Evolutionary conservation across 2,113 vertebrate species (phyloP).

Genomic region (Mus pahari): DNA sequence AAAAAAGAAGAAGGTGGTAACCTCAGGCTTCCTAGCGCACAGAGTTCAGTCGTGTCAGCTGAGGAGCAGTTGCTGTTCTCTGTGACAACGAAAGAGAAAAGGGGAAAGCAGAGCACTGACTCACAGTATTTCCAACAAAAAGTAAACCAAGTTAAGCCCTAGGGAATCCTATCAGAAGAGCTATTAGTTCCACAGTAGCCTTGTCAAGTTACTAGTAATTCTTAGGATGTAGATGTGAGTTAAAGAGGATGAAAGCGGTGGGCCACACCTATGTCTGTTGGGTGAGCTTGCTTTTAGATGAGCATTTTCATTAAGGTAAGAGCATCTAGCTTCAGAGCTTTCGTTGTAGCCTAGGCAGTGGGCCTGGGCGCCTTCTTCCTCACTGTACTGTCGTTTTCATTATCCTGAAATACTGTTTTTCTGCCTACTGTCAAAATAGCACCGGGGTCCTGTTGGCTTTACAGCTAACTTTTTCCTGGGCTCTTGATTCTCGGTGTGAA

Average conservation of each 20-base stretch:
- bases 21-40: neutral
- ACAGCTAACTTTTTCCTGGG: neutral
- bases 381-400: neutral
- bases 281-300: slow-evolving; percentile 36
- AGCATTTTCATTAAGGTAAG: neutral
- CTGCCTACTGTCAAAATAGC: neutral
- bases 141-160: neutral
- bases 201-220: neutral
- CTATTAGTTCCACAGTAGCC: neutral
- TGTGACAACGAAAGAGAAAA: neutral
- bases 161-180: neutral
- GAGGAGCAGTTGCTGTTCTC: neutral
- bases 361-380: neutral
- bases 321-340: neutral
- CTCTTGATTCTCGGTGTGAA: neutral
- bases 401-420: neutral
- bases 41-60: neutral
- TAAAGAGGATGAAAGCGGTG: neutral
- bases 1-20: slow-evolving; percentile 90
- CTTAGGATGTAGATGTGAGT: neutral
- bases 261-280: neutral
- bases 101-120: neutral
- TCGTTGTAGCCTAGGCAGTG: slow-evolving; percentile 10
- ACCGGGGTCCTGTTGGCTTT: neutral
- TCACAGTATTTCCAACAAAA: neutral